Evolutionary conservation across 1,140 invertebrate species (phyloP).

Genomic region (Drosophila hydei): DNA sequence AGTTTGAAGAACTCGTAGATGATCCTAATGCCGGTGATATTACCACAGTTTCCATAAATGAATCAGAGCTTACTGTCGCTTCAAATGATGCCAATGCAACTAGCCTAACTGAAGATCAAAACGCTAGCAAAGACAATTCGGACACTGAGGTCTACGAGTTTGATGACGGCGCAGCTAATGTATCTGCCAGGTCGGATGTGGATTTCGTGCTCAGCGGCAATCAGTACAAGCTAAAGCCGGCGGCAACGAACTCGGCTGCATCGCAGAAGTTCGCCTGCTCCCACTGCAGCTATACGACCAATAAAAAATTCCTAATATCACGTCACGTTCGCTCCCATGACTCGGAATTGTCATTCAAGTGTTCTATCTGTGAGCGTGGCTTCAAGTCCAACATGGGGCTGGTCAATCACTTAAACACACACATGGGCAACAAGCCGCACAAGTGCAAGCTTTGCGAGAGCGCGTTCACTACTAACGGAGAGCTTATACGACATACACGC

Average conservation of each 20-base stretch:
- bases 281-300: constrained; percentile 95
- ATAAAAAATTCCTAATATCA: constrained; percentile 94
- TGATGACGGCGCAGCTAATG: constrained; percentile 85
- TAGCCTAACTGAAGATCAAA: constrained; percentile 24
- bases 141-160: constrained; percentile 70
- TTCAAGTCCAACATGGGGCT: constrained; percentile 97
- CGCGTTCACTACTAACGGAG: constrained; percentile 97
- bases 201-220: constrained; percentile 44
- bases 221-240: constrained; percentile 52
- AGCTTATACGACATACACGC: constrained; percentile 95
- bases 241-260: constrained; percentile 84
- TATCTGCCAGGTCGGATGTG: constrained; percentile 84
- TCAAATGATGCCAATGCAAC: constrained; percentile 27
- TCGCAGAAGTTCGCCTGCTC: constrained; percentile 92
- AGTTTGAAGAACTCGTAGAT: constrained; percentile 45
- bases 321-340: constrained; percentile 98
- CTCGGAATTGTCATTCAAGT: constrained; percentile 97
- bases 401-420: constrained; percentile 98
- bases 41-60: background rate
- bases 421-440: constrained; percentile 97
- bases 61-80: constrained; percentile 3
- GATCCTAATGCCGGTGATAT: constrained; percentile 9
- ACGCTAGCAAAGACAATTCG: constrained; percentile 1
- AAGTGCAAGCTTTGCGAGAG: constrained; percentile 96
- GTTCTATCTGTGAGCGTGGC: constrained; percentile 94